Conservation (phyloP, 2,113 vertebrate species). For the Anas platyrhynchos region DNA sequence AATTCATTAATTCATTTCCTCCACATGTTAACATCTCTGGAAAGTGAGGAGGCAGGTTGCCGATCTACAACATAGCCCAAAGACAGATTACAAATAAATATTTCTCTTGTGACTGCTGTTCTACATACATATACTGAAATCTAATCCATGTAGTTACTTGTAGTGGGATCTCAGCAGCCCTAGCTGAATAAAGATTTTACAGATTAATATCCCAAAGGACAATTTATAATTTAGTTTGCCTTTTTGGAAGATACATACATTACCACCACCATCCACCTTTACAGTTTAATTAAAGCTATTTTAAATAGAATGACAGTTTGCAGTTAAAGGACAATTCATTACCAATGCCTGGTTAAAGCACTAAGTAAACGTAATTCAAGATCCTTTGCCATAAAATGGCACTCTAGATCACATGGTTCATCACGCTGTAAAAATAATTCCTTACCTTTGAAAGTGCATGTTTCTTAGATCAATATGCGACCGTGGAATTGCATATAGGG, state of each 20-base stretch:
- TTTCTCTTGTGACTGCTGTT: too few relatives aligned
- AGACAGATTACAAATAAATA: too few relatives aligned
- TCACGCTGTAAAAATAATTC: fast-evolving
- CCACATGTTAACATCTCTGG: background rate
- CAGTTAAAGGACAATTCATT: background rate
- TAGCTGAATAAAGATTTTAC: background rate
- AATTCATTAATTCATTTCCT: too few relatives aligned
- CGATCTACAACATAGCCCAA: fast-evolving
- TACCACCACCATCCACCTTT: fast-evolving
- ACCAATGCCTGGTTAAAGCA: background rate
- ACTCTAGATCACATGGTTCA: fast-evolving
- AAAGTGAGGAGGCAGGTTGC: background rate
- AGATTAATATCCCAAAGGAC: background rate
- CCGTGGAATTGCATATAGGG: fast-evolving
- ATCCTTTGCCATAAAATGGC: background rate
- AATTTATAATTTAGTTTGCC: background rate
- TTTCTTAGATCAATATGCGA: background rate
- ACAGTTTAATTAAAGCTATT: background rate
- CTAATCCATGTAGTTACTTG: fast-evolving
- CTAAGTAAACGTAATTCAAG: background rate
- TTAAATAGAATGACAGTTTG: background rate
- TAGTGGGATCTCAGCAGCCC: background rate
- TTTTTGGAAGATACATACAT: background rate
- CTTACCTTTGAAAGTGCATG: fast-evolving
- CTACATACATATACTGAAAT: too few relatives aligned